Evolutionary conservation across 2,113 vertebrate genomes (phyloP), one percentile per base, ranked within the genome.

Genomic region (Stigmatopora nigra): DNA sequence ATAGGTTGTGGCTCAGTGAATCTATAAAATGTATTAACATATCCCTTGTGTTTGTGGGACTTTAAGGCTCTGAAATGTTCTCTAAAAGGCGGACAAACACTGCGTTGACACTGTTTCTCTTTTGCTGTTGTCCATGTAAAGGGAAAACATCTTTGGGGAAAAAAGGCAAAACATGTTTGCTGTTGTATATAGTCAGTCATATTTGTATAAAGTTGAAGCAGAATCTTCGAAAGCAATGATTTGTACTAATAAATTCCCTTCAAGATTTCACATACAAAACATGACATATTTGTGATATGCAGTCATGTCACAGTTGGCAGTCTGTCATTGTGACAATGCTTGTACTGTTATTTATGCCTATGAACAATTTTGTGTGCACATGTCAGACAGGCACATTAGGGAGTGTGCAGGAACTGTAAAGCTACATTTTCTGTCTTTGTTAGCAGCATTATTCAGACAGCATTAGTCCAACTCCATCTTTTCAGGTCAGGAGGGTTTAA

Each of bases 401-500:
- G 41, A 65, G 31, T 17, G 44, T 59, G 44, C 36, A 46, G 25
- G 10, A 38, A n/a, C 38, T 49, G 61, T 16, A 38, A 13, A 1
- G 5, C 13, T 61, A 13, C 59, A 8, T 61, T 45, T 60, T 41
- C 35, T 60, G 57, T 60, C 38, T 44, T 60, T 44, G 70, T 67
- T 63, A 77, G 75, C 67, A 67, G 72, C 79, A 59, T 75, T 70
- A 69, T 72, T 77, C 75, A 78, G 80, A 86, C 83, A 77, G 70
- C 58, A 2, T 67, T 25, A 67, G 76, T 77, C 75, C 44, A 22
- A 70, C 83, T 80, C 67, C 70, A 75, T 78, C 74, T 45, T 72
- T 20, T 61, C 65, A 69, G 90, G 89, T 90, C 88, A 88, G 86
- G 79, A 66, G 67, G 86, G 87, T 90, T 91, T 90, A 90, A 90